phyloP scores from a whole-genome alignment of 2,888 invertebrate species.

The Trichopoda pennipes region DNA sequence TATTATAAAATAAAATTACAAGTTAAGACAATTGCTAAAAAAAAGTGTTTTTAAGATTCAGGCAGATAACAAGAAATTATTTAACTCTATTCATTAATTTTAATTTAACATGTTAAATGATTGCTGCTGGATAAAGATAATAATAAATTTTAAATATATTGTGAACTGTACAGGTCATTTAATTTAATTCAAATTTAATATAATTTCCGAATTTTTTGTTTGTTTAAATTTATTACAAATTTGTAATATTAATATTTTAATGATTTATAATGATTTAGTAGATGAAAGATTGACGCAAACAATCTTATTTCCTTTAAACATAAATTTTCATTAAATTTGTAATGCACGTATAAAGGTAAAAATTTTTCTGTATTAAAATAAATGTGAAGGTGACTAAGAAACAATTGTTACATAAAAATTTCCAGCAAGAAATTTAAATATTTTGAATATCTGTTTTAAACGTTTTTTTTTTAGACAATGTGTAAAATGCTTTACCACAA shows the following conservation, averaged over 20 bases:
- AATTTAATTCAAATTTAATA: constrained; percentile 43
- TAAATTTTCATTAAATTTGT: too few species aligned
- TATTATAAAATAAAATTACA: not conserved
- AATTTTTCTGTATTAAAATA: too few species aligned
- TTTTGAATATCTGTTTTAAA: constrained; percentile 1
- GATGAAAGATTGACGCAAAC: too few species aligned
- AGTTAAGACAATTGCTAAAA: not conserved
- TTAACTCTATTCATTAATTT: constrained; percentile 26
- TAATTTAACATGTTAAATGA: constrained; percentile 18
- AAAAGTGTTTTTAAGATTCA: constrained; percentile 8
- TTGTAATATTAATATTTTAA: constrained; percentile 15
- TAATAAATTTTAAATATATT: not conserved
- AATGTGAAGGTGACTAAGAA: not conserved
- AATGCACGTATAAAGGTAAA: too few species aligned
- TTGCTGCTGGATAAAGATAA: not conserved
- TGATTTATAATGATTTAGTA: constrained; percentile 35
- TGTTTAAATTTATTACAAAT: constrained; percentile 3
- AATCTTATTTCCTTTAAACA: not conserved
- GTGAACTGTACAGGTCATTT: not conserved
- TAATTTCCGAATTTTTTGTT: constrained; percentile 33
- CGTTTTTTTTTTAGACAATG: not conserved
- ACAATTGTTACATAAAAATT: not conserved
- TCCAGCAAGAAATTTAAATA: constrained; percentile 19
- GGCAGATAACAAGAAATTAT: constrained; percentile 35
- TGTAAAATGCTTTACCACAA: constrained; percentile 36